phyloP scores from a whole-genome alignment of 2,113 vertebrate genomes.

The Gnathochromis pfefferi region DNA sequence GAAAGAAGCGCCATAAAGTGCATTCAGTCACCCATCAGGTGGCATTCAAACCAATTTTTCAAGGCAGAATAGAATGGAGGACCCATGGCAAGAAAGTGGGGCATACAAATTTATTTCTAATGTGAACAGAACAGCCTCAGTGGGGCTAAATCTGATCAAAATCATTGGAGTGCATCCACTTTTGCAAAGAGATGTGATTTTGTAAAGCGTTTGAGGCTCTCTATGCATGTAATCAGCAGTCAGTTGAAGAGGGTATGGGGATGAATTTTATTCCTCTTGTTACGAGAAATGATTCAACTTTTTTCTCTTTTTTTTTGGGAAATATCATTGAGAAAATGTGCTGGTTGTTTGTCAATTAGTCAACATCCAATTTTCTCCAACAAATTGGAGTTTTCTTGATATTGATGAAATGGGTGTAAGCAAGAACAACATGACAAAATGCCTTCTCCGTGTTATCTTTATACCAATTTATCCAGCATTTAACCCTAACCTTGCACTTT shows the following conservation, averaged over 20 bases:
- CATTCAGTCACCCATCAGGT: conserved; percentile 42
- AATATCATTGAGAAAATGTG: not conserved
- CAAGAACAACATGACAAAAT: not conserved
- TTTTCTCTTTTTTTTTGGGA: not conserved
- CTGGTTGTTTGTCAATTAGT: not conserved
- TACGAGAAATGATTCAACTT: conserved; percentile 18
- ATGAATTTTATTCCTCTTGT: conserved; percentile 32
- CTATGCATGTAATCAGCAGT: conserved; percentile 33
- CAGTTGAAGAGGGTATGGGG: conserved; percentile 23
- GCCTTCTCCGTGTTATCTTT: not conserved
- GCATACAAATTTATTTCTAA: conserved; percentile 46
- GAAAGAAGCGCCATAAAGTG: not conserved
- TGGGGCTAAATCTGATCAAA: conserved; percentile 54
- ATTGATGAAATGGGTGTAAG: not conserved
- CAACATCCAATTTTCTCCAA: not conserved
- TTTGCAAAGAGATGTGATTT: conserved; percentile 37
- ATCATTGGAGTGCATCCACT: conserved; percentile 54
- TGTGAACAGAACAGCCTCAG: conserved; percentile 48
- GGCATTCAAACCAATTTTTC: conserved; percentile 22
- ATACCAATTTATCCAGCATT: not conserved
- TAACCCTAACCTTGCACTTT: not conserved
- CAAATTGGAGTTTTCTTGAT: not conserved
- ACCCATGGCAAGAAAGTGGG: conserved; percentile 2
- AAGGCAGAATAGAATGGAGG: conserved; percentile 30
- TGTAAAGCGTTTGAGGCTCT: conserved; percentile 12